Evolutionary conservation across 2,888 invertebrate species (phyloP), one percentile per base, ranked within the genome.

Genomic region (Orchesella flavescens): DNA sequence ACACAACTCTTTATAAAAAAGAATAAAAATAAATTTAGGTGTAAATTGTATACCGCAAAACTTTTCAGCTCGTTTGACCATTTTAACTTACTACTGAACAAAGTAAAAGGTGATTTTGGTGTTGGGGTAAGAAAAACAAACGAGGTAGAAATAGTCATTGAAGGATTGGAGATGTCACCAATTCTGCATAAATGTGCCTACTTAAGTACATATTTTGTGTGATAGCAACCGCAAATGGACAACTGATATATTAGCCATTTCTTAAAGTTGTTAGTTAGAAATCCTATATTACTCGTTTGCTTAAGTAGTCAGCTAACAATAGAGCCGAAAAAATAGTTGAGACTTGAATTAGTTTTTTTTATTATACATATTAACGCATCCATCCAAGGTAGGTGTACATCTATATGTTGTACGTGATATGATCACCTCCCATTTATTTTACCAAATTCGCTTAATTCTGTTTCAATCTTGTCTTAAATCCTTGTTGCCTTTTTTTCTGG

Each of bases 361-460:
- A 12, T n/a, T 57, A 61, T n/a, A 61, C 24, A 61, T 13, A 12
- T 61, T 24, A 34, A 34, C 34, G 34, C 34, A 34, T 34, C 7
- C 34, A 34, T 34, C 34, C 34, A 34, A 34, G 34, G 34, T 34
- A 34, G 34, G 34, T 34, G 34, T 34, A 34, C 3, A 34, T 34
- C 2, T 34, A 34, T 7, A 34, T n/a, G n/a, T n/a, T n/a, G n/a
- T 34, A 34, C 49, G n/a, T 49, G 43, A 24, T 10, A 61, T 57
- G 57, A 17, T 65, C 65, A 44, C 61, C 24, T 61, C 73, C 46
- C 73, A 73, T 73, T 73, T 73, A 63, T 73, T 73, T 73, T 73
- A 63, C 73, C 73, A 73, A 73, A 73, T 73, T 73, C 61, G 61
- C 46, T 73, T 49, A 73, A 63, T 63, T 46, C 73, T 34, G 44